Percentiles rank a stretch among this genome's conserved stretches.
Evolutionary conservation across 2,113 vertebrate genomes (phyloP).

Genomic region (Poecile atricapillus): DNA sequence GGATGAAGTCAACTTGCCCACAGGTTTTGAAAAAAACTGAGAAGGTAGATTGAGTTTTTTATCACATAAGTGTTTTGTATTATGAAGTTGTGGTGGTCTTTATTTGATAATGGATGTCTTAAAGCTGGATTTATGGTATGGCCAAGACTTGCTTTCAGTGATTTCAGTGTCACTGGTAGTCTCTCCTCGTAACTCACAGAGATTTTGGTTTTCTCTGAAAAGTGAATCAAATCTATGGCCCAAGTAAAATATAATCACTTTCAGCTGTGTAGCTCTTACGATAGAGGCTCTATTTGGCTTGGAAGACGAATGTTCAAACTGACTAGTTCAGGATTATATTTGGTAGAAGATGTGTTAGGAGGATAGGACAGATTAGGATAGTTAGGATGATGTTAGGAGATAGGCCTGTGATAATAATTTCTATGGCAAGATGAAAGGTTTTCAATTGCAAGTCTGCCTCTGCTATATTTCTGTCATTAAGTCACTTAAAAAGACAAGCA

Average conservation of each 20-base stretch:
- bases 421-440: background rate
- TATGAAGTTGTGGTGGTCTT: background rate
- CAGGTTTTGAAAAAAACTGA: background rate
- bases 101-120: background rate
- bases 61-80: background rate
- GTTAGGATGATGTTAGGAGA: no score
- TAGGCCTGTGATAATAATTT: background rate
- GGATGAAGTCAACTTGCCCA: background rate
- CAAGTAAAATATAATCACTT: background rate
- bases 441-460: background rate
- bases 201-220: background rate
- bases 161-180: background rate
- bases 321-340: background rate
- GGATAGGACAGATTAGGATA: background rate
- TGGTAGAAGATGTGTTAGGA: background rate
- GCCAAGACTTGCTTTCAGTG: background rate
- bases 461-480: conserved; percentile 27
- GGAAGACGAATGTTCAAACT: background rate
- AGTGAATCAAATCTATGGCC: background rate
- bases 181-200: background rate
- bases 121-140: background rate
- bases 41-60: background rate
- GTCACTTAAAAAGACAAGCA: conserved; percentile 24
- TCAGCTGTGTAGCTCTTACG: background rate
- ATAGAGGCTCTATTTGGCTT: background rate